Evolutionary conservation across 2,113 vertebrate genomes (phyloP), one percentile per base, ranked within the genome.

Genomic region (Gnathonemus longibarbis): DNA sequence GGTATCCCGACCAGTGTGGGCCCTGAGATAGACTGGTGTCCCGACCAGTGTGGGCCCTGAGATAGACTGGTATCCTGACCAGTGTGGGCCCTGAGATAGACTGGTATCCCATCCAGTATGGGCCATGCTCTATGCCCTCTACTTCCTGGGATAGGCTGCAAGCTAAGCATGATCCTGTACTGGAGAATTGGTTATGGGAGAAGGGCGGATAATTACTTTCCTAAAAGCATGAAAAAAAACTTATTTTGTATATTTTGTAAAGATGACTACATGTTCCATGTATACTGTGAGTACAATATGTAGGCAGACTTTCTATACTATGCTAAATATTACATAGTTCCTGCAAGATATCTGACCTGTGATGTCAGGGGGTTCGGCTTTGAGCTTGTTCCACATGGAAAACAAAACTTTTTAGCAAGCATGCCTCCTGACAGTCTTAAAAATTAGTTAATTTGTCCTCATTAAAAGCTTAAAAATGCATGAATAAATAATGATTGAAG

Each of bases 401-500:
- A 94, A 94, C 94, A 94, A 95, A 95, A 96, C 94, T 94, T 95
- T 95, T 95, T 94, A 93, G 94, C 95, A 94, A 95, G 94, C 92
- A 92, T 94, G 94, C 94, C 94, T 93, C 94, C 94, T 95, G 96
- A 96, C 94, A 96, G 94, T 94, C 91, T 91, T 94, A 92, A 96
- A 96, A 96, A 95, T 92, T 94, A 94, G 93, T 95, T 96, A 92
- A 96, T 96, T 96, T 96, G 95, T 96, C 95, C 95, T 96, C 94
- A 96, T 96, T 96, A 96, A 96, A 96, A 96, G 94, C 95, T 96
- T 96, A 96, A 96, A 96, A 95, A 94, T 95, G 93, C 93, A 96
- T 96, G 94, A 96, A 96, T 96, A 95, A 96, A 94, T 96, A 94
- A 96, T 96, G 89, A 93, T 94, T 94, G 92, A 95, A 95, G 94